Percentiles rank a stretch among this genome's conserved stretches.
phyloP scores from a whole-genome alignment of 2,797 vertebrate species.

The Chlorospingus semifuscus region DNA sequence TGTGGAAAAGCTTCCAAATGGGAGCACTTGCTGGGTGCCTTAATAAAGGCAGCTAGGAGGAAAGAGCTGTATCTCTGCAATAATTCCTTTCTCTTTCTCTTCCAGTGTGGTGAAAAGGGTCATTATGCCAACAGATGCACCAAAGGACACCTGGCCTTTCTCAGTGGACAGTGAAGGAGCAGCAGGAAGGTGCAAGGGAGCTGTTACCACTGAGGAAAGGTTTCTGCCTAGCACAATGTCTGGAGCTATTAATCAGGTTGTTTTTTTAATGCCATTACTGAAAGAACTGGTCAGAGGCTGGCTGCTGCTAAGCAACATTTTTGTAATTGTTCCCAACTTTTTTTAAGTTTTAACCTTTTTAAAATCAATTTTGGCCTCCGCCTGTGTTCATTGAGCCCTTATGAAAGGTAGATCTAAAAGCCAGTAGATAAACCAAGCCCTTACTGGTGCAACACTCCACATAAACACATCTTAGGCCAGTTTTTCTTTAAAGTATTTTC shows the following conservation, averaged over 20 bases:
- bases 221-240: conserved; percentile 33
- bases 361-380: conserved; percentile 40
- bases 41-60: background rate
- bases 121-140: conserved; percentile 99
- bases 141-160: conserved; percentile 97
- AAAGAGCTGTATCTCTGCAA: background rate
- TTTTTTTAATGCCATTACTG: conserved; percentile 57
- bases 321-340: conserved; percentile 38
- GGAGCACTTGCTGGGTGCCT: background rate
- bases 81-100: conserved; percentile 10
- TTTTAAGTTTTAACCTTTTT: conserved; percentile 65
- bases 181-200: conserved; percentile 5
- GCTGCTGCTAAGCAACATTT: conserved; percentile 59
- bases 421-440: background rate
- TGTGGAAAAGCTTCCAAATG: background rate
- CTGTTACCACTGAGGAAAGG: conserved; percentile 35
- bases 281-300: conserved; percentile 54
- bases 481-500: conserved; percentile 32
- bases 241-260: conserved; percentile 56
- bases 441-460: background rate
- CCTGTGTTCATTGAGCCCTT: conserved; percentile 26
- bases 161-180: conserved; percentile 90
- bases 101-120: conserved; percentile 96
- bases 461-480: background rate
- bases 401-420: conserved; percentile 23